Evolutionary conservation across 1,140 invertebrate genomes (phyloP).

Genomic region (Bombus balteatus): DNA sequence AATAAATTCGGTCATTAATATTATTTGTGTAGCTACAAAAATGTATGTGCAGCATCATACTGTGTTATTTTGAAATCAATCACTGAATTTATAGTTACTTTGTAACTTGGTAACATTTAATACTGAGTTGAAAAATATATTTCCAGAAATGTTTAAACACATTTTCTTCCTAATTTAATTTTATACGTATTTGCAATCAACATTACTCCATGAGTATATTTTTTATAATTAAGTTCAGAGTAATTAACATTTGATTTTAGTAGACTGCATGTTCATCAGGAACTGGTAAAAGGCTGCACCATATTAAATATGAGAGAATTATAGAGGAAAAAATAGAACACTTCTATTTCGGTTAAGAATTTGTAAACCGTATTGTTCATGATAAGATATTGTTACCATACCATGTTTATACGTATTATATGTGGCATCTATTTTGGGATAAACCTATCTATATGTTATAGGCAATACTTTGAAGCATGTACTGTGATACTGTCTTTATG

Average conservation of each 20-base stretch:
- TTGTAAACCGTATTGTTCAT: slow-evolving; percentile 34
- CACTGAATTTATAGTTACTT: slow-evolving; percentile 18
- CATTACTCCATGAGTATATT: neutral
- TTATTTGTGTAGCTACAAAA: slow-evolving; percentile 31
- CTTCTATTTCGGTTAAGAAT: slow-evolving; percentile 22
- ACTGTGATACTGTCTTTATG: slow-evolving; percentile 66
- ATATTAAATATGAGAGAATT: slow-evolving; percentile 13
- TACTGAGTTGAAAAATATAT: slow-evolving; percentile 15
- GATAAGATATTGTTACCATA: slow-evolving; percentile 49
- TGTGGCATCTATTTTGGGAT: slow-evolving; percentile 59
- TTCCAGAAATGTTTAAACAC: slow-evolving; percentile 20
- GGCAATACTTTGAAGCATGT: slow-evolving; percentile 75
- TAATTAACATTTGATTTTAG: slow-evolving; percentile 31
- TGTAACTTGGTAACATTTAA: slow-evolving; percentile 19
- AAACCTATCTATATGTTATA: slow-evolving; percentile 72
- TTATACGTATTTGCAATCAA: slow-evolving; percentile 7
- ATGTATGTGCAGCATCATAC: slow-evolving; percentile 12
- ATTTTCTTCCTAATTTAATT: slow-evolving; percentile 8
- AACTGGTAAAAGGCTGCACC: slow-evolving; percentile 37
- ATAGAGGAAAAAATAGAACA: slow-evolving; percentile 26
- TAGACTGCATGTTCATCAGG: slow-evolving; percentile 22
- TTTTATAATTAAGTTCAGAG: neutral
- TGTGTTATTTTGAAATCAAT: neutral
- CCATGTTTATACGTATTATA: slow-evolving; percentile 43
- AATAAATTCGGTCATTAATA: slow-evolving; percentile 24